A percentile compares a stretch with the other conserved stretches of the same genome.
Conservation (phyloP, 2,797 vertebrate species). For the Chaetophractus vellerosus region DNA sequence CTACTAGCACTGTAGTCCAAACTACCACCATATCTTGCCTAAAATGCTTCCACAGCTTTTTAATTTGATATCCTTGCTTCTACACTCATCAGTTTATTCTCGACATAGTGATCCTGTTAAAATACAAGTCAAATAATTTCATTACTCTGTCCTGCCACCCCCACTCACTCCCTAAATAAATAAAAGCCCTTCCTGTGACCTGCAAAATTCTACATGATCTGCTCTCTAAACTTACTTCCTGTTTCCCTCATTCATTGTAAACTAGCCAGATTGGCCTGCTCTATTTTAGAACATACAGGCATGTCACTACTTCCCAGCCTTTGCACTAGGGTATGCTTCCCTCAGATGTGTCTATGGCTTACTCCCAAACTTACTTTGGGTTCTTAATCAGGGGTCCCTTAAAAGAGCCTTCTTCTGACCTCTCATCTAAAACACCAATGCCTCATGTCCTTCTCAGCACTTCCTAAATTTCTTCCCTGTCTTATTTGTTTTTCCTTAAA, state of each 20-base stretch:
- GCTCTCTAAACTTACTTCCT: not conserved
- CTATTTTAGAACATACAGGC: not conserved
- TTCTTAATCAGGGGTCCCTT: not conserved
- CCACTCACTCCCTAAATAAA: not conserved
- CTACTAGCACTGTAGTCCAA: not conserved
- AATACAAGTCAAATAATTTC: not conserved
- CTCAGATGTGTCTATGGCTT: not conserved
- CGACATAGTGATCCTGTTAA: not conserved
- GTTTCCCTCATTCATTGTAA: not conserved
- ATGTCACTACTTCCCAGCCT: not conserved
- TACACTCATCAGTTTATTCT: not conserved
- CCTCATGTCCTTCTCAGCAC: rapidly evolving
- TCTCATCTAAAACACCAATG: not conserved
- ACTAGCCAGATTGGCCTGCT: not conserved
- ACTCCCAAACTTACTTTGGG: too few relatives aligned
- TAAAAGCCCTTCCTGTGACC: not conserved
- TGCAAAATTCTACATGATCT: not conserved
- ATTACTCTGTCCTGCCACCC: not conserved
- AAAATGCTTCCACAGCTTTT: not conserved
- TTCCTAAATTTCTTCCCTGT: not conserved
- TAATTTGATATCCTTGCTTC: not conserved
- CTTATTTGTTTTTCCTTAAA: not conserved
- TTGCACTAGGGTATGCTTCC: not conserved
- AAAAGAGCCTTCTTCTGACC: not conserved
- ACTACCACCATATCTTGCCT: not conserved